A percentile compares a stretch with the other conserved stretches of the same genome.
phyloP scores from a whole-genome alignment of 2,888 invertebrate genomes.

The Chironomus tentans region DNA sequence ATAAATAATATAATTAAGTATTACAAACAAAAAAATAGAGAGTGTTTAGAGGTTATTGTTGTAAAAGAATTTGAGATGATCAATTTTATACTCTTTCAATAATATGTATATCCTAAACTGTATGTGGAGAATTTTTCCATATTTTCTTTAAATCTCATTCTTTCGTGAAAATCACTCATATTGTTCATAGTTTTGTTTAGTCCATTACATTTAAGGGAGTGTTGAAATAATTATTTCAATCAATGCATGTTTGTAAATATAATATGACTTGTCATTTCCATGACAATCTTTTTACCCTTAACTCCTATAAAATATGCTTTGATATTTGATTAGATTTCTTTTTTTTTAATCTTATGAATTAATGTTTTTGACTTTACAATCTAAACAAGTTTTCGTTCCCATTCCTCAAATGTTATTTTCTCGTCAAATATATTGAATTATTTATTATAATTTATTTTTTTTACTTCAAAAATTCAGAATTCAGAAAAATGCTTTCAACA shows the following conservation, averaged over 20 bases:
- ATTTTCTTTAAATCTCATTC: no score
- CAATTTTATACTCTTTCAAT: no score
- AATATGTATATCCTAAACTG: no score
- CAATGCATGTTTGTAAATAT: not conserved
- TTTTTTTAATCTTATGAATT: not conserved
- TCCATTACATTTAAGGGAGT: no score
- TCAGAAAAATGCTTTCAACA: not conserved
- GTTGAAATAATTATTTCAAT: not conserved
- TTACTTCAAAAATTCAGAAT: not conserved
- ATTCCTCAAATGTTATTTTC: not conserved
- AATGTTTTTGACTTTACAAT: conserved; percentile 3
- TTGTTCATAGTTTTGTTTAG: no score
- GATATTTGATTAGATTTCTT: conserved; percentile 13
- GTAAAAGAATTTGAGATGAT: no score
- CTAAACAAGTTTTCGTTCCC: not conserved
- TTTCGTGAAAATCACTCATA: no score
- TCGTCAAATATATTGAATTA: not conserved
- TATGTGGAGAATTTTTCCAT: no score
- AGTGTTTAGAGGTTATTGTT: no score
- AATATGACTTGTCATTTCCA: not conserved
- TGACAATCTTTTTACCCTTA: not conserved
- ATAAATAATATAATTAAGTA: no score
- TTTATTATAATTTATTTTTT: not conserved
- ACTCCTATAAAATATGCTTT: conserved; percentile 3
- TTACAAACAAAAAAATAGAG: no score